Conservation (phyloP, 2,797 vertebrate species). For the Rhincodon typus region DNA sequence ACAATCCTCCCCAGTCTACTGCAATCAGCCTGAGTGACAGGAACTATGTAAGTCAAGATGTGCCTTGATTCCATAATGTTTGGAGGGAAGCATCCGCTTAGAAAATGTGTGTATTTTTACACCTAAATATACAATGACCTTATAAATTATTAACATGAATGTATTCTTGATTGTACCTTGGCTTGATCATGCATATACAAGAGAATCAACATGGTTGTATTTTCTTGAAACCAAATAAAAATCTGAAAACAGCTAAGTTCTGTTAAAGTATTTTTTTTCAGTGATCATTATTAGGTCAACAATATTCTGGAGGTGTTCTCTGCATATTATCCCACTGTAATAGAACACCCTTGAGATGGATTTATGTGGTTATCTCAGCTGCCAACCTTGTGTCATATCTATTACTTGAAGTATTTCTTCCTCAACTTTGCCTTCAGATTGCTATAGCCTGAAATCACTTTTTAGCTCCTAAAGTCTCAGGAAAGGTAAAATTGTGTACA, state of each 20-base stretch:
- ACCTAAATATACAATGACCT: neutral
- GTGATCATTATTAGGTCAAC: neutral
- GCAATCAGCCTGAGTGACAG: neutral
- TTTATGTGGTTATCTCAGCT: neutral
- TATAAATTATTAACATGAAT: neutral
- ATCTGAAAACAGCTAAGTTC: neutral
- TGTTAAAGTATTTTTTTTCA: neutral
- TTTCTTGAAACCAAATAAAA: neutral
- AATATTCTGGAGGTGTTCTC: neutral
- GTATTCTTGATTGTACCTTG: neutral
- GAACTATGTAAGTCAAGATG: neutral
- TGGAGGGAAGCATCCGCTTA: neutral
- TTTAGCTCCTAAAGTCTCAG: neutral
- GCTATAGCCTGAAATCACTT: neutral
- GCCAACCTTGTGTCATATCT: neutral
- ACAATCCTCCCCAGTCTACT: neutral
- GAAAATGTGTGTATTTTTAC: neutral
- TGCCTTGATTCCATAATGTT: neutral
- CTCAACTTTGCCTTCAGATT: neutral
- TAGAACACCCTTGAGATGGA: neutral
- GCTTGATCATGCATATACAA: neutral
- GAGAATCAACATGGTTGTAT: neutral
- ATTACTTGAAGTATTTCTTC: neutral
- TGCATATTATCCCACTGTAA: neutral
- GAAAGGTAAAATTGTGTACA: neutral